phyloP scores from a whole-genome alignment of 2,888 invertebrate species.

The Nowickia ferox region DNA sequence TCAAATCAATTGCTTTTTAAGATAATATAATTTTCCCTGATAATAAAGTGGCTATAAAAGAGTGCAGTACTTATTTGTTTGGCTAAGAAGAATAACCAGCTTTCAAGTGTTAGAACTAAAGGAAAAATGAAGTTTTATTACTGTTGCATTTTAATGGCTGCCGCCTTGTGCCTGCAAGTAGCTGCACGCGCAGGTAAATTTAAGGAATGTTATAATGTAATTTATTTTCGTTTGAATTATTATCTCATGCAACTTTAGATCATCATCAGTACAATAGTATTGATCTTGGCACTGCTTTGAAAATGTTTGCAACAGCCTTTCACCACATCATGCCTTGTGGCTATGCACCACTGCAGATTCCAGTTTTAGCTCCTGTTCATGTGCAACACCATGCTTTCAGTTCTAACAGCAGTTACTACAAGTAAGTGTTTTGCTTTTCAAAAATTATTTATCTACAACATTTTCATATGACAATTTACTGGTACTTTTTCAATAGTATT shows the following conservation, averaged over 20 bases:
- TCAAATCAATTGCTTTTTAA: background rate
- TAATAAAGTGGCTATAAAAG: slow-evolving; percentile 9
- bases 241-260: slow-evolving; percentile 8
- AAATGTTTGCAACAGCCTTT: slow-evolving; percentile 71
- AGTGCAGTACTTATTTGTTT: background rate
- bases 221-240: background rate
- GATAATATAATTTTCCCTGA: slow-evolving; percentile 20
- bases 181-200: slow-evolving; percentile 69
- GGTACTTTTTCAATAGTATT: slow-evolving; percentile 47
- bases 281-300: slow-evolving; percentile 73
- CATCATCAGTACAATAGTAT: background rate
- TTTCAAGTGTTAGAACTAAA: background rate
- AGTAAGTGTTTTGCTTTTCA: slow-evolving; percentile 33
- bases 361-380: slow-evolving; percentile 75
- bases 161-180: slow-evolving; percentile 16
- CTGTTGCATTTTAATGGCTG: slow-evolving; percentile 4
- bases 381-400: slow-evolving; percentile 59
- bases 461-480: background rate
- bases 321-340: slow-evolving; percentile 77
- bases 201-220: background rate
- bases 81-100: background rate
- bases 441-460: background rate
- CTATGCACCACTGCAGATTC: slow-evolving; percentile 73
- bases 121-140: slow-evolving; percentile 13
- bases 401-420: slow-evolving; percentile 58